A percentile compares a stretch with the other conserved stretches of the same genome.
phyloP scores from a whole-genome alignment of 2,797 vertebrate genomes.

The Mormyrops boulengeri region DNA sequence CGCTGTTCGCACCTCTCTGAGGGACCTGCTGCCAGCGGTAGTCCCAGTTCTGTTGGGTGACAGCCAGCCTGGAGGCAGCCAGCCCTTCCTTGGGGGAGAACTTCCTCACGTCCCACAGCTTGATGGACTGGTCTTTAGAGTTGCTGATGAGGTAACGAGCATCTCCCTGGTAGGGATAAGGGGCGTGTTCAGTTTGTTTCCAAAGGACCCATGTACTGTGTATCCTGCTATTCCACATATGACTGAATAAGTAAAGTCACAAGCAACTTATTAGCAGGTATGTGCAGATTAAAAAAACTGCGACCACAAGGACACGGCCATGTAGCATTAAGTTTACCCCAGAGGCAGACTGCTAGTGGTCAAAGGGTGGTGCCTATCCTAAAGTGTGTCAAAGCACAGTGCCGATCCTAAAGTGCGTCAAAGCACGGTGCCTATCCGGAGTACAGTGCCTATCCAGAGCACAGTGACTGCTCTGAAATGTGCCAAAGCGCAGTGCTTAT shows the following conservation, averaged over 20 bases:
- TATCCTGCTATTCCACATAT: not conserved
- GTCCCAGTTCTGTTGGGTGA: slow-evolving; percentile 90
- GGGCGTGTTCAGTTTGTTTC: not conserved
- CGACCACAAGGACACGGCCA: not conserved
- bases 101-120: slow-evolving; percentile 85
- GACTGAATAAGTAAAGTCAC: not conserved
- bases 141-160: slow-evolving; percentile 87
- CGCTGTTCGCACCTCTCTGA: slow-evolving; percentile 67
- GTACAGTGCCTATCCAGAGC: no score
- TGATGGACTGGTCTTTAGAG: slow-evolving; percentile 93
- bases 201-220: not conserved
- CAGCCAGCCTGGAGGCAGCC: slow-evolving; percentile 79
- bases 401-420: no score
- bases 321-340: not conserved
- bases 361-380: not conserved
- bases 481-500: not conserved
- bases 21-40: slow-evolving; percentile 93
- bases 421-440: no score
- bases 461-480: no score
- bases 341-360: not conserved
- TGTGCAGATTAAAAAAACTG: not conserved
- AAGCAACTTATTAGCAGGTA: not conserved
- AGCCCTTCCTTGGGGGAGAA: slow-evolving; percentile 82
- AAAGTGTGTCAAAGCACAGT: no score
- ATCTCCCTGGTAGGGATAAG: slow-evolving; percentile 64